Conservation (phyloP, 2,113 vertebrate genomes). For the Microcebus griseorufus region DNA sequence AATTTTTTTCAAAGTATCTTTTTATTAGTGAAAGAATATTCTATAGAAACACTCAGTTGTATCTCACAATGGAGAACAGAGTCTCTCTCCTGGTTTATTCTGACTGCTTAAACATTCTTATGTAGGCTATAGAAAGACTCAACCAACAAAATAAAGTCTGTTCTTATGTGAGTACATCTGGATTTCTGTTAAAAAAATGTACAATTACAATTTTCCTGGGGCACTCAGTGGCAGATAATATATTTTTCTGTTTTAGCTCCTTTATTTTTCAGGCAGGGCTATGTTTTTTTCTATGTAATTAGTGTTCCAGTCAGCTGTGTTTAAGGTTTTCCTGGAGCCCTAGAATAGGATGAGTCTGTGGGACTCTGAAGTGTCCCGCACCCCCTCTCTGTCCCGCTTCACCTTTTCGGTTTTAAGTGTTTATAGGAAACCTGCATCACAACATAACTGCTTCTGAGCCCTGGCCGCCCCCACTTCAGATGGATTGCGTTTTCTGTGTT, state of each 20-base stretch:
- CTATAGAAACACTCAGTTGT: not conserved
- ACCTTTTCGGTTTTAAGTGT: slow-evolving; percentile 16
- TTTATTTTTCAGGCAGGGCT: not conserved
- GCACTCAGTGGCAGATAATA: not conserved
- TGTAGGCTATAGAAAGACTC: not conserved
- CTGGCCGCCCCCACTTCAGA: not conserved
- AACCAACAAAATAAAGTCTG: not conserved
- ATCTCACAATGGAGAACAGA: not conserved
- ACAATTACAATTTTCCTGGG: not conserved
- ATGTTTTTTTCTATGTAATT: not conserved
- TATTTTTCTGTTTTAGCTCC: not conserved
- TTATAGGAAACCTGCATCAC: not conserved
- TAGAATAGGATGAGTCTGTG: not conserved
- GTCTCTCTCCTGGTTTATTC: not conserved
- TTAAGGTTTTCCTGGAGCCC: not conserved
- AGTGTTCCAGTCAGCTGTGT: not conserved
- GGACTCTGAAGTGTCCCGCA: not conserved
- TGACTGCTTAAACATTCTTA: not conserved
- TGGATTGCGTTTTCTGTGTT: slow-evolving; percentile 12
- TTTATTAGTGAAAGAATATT: not conserved
- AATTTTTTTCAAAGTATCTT: not conserved
- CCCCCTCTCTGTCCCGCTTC: not conserved
- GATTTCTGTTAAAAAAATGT: not conserved
- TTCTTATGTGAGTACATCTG: not conserved
- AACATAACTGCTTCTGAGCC: not conserved